phyloP scores from a whole-genome alignment of 2,113 vertebrate species.

The Cephalopholis sonnerati region DNA sequence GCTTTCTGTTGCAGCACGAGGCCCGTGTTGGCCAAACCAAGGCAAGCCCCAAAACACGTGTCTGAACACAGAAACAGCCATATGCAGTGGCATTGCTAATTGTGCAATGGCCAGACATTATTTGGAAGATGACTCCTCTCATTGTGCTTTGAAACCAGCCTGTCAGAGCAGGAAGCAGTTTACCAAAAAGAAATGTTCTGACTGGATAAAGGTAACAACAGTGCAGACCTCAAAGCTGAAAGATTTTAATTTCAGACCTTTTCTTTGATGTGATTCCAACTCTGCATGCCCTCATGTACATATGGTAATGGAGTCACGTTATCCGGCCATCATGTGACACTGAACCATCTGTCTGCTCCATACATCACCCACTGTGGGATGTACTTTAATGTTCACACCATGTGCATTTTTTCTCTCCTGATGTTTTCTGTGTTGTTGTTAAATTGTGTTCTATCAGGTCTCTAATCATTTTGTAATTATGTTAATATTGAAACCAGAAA shows the following conservation, averaged over 20 bases:
- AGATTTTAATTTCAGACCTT: constrained; percentile 9
- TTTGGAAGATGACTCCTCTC: constrained; percentile 3
- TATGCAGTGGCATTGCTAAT: constrained; percentile 33
- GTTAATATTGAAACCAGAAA: background rate
- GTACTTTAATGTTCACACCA: background rate
- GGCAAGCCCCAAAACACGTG: constrained; percentile 20
- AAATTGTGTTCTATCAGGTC: background rate
- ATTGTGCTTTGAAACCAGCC: constrained; percentile 17
- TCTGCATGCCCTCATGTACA: constrained; percentile 34
- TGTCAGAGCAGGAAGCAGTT: constrained; percentile 24
- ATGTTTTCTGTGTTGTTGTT: constrained; percentile 6
- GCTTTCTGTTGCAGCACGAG: background rate
- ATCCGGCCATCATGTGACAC: constrained; percentile 6
- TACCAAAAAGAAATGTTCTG: constrained; percentile 1
- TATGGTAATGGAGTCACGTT: constrained; percentile 36
- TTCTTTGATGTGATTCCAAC: constrained; percentile 44
- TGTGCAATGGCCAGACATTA: constrained; percentile 29
- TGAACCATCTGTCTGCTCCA: constrained; percentile 46
- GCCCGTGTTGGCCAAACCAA: background rate
- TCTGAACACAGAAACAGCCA: constrained; percentile 19
- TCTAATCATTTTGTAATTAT: background rate
- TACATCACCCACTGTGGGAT: background rate
- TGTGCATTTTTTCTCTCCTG: background rate
- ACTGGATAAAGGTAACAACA: constrained; percentile 22
- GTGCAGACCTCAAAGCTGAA: background rate